These are phyloP conservation scores for Cariama cristata DNA, from an alignment of 2,113 vertebrate species.

Conservation along the genomic window DNA sequence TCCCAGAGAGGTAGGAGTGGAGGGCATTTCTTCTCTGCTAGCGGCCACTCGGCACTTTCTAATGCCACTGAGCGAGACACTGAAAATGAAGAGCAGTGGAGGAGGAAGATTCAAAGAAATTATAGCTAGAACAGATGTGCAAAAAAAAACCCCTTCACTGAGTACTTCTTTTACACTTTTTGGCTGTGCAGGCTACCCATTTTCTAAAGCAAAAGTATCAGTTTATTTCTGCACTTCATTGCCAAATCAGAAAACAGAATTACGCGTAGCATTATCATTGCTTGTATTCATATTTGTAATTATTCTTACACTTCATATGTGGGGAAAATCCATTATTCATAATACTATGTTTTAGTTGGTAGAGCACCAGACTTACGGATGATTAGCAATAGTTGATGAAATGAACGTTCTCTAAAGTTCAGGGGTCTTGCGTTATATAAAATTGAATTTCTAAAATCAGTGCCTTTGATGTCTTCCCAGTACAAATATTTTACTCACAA, in stretches of 20 bases:
- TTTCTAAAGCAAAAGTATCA: neutral
- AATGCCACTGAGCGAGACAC: neutral
- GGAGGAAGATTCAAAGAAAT: neutral
- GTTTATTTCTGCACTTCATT: neutral
- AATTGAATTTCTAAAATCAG: conserved; percentile 63
- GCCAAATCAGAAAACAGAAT: conserved; percentile 24
- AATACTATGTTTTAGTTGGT: conserved; percentile 75
- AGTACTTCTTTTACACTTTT: neutral
- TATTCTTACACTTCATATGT: conserved; percentile 47
- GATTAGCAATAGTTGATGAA: conserved; percentile 70
- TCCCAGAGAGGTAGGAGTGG: neutral
- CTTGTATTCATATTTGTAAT: conserved; percentile 34
- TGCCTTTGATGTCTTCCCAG: conserved; percentile 71
- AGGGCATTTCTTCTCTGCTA: neutral
- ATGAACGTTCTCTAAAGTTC: conserved; percentile 73
- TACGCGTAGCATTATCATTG: neutral
- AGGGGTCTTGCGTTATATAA: conserved; percentile 51
- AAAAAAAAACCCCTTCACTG: neutral
- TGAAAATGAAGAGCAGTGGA: neutral
- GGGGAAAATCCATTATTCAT: conserved; percentile 63
- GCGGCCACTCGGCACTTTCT: neutral
- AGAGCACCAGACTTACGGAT: conserved; percentile 68
- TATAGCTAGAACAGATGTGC: neutral
- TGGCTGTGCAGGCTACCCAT: neutral
- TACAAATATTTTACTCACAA: conserved; percentile 67